Percentiles rank a stretch among this genome's conserved stretches.
Evolutionary conservation across 2,113 vertebrate genomes (phyloP).

Genomic region (Cinclus mexicanus): DNA sequence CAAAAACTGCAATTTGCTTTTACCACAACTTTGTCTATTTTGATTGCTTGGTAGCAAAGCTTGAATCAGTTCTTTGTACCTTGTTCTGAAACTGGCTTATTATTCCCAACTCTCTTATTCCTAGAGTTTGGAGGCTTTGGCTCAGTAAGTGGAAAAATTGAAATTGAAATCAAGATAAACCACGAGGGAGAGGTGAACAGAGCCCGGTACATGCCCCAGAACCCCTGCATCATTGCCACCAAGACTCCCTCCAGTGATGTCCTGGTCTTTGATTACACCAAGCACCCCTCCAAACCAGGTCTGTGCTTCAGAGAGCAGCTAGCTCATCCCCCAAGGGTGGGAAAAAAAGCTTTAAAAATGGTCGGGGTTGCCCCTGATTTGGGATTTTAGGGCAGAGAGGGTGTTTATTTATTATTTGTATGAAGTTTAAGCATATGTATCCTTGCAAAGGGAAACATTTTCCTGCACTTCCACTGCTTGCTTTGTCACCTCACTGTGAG

Average conservation of each 20-base stretch:
- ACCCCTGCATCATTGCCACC: slow-evolving; percentile 97
- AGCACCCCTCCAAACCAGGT: slow-evolving; percentile 98
- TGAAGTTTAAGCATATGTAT: fast-evolving
- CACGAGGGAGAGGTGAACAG: slow-evolving; percentile 98
- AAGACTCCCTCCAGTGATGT: slow-evolving; percentile 98
- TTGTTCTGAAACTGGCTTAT: background rate
- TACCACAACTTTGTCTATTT: background rate
- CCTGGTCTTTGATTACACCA: slow-evolving; percentile 98
- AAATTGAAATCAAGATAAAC: slow-evolving; percentile 99
- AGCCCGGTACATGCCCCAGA: slow-evolving; percentile 98
- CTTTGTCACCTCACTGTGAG: background rate
- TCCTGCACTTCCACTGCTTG: background rate
- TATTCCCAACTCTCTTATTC: background rate
- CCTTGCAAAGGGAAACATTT: background rate
- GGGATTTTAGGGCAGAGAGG: background rate
- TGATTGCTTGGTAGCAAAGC: background rate
- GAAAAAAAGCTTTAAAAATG: background rate
- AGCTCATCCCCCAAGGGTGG: background rate
- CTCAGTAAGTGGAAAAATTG: slow-evolving; percentile 97
- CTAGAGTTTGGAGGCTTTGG: slow-evolving; percentile 98
- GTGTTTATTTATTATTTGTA: background rate
- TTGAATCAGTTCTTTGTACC: background rate
- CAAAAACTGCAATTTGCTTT: background rate
- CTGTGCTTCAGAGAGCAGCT: background rate
- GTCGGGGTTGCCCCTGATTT: fast-evolving